These are phyloP conservation scores for Brachionus angularis DNA, from an alignment of 1,140 invertebrate genomes.

Conservation along the genomic window DNA sequence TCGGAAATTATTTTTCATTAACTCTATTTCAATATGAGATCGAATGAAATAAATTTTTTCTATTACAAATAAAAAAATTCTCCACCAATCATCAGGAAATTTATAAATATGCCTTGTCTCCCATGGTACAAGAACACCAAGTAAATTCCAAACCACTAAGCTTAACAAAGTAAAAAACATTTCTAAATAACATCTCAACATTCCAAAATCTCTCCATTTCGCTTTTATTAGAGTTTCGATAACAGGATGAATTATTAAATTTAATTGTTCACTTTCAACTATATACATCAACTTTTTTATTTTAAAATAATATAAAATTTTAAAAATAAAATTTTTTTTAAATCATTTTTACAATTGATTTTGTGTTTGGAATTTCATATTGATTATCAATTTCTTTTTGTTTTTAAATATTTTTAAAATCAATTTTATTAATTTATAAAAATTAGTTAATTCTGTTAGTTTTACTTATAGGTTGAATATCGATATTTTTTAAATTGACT, in stretches of 20 bases:
- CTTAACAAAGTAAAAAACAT: not conserved
- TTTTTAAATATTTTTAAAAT: too few relatives aligned
- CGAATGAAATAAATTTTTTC: too few relatives aligned
- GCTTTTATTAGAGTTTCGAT: slow-evolving; percentile 3
- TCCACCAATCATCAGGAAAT: not conserved
- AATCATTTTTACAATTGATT: not conserved
- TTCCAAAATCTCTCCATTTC: not conserved
- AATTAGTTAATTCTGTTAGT: too few relatives aligned
- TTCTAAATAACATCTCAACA: not conserved
- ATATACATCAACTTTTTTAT: not conserved
- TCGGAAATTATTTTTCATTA: not conserved
- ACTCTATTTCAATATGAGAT: too few relatives aligned
- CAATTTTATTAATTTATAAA: too few relatives aligned
- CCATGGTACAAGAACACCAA: not conserved
- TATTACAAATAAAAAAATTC: slow-evolving; percentile 28
- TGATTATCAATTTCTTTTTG: too few relatives aligned
- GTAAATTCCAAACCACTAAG: slow-evolving; percentile 21
- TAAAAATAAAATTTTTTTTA: too few relatives aligned
- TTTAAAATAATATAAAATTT: too few relatives aligned
- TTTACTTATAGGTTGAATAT: too few relatives aligned
- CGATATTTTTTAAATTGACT: too few relatives aligned
- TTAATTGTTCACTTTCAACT: not conserved
- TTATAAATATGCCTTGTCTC: not conserved
- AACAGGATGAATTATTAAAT: slow-evolving; percentile 33
- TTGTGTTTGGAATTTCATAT: not conserved